Evolutionary conservation across 2,797 vertebrate genomes (phyloP).

Genomic region (Tauraco hartlaubi): DNA sequence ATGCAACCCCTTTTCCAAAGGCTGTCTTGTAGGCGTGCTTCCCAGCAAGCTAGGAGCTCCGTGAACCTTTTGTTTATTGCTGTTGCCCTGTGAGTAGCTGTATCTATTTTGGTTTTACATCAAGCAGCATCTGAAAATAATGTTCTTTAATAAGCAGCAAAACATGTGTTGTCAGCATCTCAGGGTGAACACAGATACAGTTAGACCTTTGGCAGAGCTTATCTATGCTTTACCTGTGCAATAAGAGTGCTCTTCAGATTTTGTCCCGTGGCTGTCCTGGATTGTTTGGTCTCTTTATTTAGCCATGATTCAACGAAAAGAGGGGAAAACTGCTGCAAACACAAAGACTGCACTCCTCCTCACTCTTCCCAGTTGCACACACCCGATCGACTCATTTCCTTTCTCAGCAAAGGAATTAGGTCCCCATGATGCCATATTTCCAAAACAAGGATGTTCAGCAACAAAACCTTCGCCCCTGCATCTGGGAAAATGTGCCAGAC

Average conservation of each 20-base stretch:
- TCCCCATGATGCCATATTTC: not conserved
- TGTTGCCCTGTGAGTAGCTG: not conserved
- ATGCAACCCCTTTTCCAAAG: not conserved
- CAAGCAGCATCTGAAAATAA: not conserved
- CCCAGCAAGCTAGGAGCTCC: not conserved
- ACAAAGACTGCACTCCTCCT: constrained; percentile 16
- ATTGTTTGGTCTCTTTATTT: not conserved
- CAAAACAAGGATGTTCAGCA: constrained; percentile 33
- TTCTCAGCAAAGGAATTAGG: constrained; percentile 23
- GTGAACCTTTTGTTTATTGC: not conserved
- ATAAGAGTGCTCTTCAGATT: not conserved
- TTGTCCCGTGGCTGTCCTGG: not conserved
- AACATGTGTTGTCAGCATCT: constrained; percentile 33
- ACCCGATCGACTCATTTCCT: constrained; percentile 30
- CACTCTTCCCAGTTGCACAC: constrained; percentile 21
- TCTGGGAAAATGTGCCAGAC: not conserved
- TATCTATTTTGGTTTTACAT: constrained; percentile 2
- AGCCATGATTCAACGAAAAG: not conserved
- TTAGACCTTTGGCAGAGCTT: constrained; percentile 17
- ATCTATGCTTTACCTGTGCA: not conserved
- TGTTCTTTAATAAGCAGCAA: constrained; percentile 30
- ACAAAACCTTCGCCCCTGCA: not conserved
- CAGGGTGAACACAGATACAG: not conserved
- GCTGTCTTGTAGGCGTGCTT: not conserved
- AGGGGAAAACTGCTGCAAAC: not conserved